Percentiles rank a stretch among this genome's conserved stretches.
These are phyloP conservation scores for Sebastolobus alascanus DNA, from an alignment of 2,797 vertebrate species.

Conservation along the genomic window DNA sequence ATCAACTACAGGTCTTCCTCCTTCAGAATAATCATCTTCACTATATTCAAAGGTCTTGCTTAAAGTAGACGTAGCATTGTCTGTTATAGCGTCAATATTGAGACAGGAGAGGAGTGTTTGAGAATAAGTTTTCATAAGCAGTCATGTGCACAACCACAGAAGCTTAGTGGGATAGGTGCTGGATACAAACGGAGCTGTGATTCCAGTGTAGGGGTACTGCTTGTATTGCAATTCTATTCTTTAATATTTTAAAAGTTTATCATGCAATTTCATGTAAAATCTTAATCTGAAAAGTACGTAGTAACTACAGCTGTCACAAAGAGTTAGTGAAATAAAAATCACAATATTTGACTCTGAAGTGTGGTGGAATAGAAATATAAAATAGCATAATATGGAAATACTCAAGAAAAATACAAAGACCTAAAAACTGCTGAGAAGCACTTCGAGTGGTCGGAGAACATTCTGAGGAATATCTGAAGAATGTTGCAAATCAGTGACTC, in stretches of 20 bases:
- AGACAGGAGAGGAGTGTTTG: not conserved
- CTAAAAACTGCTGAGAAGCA: not conserved
- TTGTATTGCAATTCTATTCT: not conserved
- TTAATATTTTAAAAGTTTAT: not conserved
- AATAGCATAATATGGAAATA: not conserved
- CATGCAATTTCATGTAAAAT: not conserved
- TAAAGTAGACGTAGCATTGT: not conserved
- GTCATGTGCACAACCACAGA: not conserved
- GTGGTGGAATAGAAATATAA: too few species aligned
- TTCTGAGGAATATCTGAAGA: not conserved
- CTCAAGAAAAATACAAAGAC: not conserved
- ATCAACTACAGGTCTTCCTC: not conserved
- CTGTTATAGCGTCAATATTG: not conserved
- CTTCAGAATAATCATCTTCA: not conserved
- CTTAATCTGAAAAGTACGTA: too few species aligned
- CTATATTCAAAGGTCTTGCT: too few species aligned
- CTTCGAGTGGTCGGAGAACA: not conserved
- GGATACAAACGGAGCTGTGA: too few species aligned
- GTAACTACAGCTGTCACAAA: not conserved
- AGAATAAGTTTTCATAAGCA: not conserved
- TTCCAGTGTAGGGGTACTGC: too few species aligned
- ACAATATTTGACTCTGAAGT: not conserved
- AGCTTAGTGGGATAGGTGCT: too few species aligned
- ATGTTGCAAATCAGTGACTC: not conserved
- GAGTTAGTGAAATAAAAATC: not conserved